Base-by-base conservation (phyloP, 2,113 vertebrate genomes). In the Eublepharis macularius region DNA sequence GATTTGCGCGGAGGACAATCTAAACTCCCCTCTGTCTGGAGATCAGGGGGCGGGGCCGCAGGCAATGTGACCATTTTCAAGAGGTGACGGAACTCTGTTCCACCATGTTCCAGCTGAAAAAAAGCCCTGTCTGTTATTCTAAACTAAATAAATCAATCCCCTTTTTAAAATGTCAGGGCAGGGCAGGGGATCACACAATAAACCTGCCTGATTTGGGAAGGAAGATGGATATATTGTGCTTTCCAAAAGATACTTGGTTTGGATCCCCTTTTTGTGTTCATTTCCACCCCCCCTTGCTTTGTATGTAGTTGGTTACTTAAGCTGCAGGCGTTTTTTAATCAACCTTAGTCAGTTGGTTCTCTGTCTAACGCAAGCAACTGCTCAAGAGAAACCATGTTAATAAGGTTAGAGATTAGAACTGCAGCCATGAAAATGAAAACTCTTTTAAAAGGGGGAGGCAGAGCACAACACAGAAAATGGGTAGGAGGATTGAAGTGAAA, bases 351-450 rank as follows among this genome's bases (percentile, higher is more conserved):
- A 63, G 72, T 76, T 49, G 68, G 66, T 88, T 88, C 49, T 84
- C 47, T 68, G 17, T 66, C 86, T 92, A 89, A 88, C 89, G 26
- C 1, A 0, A 90, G 36, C 77, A 92, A 87, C 47, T 19, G 1
- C 34, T 87, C 81, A 91, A 80, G 73, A 88, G 83, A 92, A 91
- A 86, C 83, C 69, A 36, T 39, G 77, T 36, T 90, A 89, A 90
- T 26, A 89, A 80, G 68, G 41, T 74, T 84, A 84, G 85, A 84
- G 60, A 87, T 81, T 41, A 84, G 86, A 88, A 92, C 2, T 86
- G 17, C 63, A 81, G 34, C 74, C 32, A 43, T 60, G 19, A 90
- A 94, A 92, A 89, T 80, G 43, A 82, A 92, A 93, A 89, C 8
- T 1, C 88, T 90, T 86, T 4, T 21, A 85, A 73, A 85, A 47